Conservation (phyloP, 2,888 invertebrate genomes). For the Apantesis nais region DNA sequence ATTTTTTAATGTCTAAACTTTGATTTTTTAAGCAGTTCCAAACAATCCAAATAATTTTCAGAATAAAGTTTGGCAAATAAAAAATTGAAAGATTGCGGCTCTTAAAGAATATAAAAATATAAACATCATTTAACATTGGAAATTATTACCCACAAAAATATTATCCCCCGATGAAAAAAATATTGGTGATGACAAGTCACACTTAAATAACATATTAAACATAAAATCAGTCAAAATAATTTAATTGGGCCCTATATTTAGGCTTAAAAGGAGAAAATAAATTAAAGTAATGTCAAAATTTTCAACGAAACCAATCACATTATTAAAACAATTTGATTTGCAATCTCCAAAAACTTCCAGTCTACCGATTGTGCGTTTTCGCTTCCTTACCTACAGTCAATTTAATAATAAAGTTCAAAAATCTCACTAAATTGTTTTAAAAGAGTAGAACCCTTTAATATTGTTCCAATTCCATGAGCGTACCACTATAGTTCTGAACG, state of each 20-base stretch:
- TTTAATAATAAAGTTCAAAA: constrained; percentile 11
- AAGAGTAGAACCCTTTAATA: constrained; percentile 1
- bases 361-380: constrained; percentile 17
- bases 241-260: constrained; percentile 1
- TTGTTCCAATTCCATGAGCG: constrained; percentile 2
- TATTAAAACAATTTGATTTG: constrained; percentile 1
- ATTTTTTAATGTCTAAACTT: not conserved
- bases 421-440: constrained; percentile 14
- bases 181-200: not conserved
- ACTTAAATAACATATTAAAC: not conserved
- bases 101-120: not conserved
- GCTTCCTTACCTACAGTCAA: constrained; percentile 13
- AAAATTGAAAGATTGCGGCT: too few relatives aligned
- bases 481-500: not conserved
- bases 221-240: constrained; percentile 10
- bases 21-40: not conserved
- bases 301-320: not conserved
- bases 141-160: not conserved
- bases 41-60: too few relatives aligned
- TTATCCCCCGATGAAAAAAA: not conserved
- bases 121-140: not conserved
- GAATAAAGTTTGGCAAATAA: not conserved
- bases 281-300: constrained; percentile 6
- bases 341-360: not conserved
- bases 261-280: not conserved